Base-by-base conservation (phyloP, 2,888 invertebrate genomes). In the Dendrolimus pini region DNA sequence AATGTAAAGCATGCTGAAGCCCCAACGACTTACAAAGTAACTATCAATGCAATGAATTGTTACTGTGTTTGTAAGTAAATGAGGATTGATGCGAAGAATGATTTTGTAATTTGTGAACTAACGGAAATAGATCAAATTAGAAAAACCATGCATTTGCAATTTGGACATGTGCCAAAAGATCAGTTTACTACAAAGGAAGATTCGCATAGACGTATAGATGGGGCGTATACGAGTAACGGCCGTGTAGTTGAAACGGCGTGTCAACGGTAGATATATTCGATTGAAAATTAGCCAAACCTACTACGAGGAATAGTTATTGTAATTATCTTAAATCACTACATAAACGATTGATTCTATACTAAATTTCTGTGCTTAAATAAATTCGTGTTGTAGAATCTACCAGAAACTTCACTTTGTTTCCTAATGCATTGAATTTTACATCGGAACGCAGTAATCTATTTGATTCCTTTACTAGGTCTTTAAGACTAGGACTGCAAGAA, bases 91-190 rank as follows among this genome's bases (percentile, higher is more conserved):
- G 30, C 30, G 30, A 30, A 30, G 30, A 30, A 30, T 30, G 30
- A 6, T 47, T 47, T 47, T 47, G 9, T 47, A 47, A 9, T 47
- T 12, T 14, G 54, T 58, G 30, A 56, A 54, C 58, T 30, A 14
- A 47, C 47, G 47, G 47, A 47, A 47, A 47, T 47, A 47, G 47
- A 47, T 47, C 6, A 47, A 47, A 75, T 75, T 70, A 64, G 66
- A 73, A 72, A 77, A 72, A 69, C 67, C 67, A 72, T 66, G 55
- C 63, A 64, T 72, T 74, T 68, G 60, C 54, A 47, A 60, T 60
- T 75, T 81, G 81, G 80, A 77, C 61, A 61, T 58, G 65, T 56
- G 77, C 80, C 81, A 80, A 77, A 66, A 62, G 55, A 64, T 77
- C 67, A 52, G 56, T 63, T 63, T 62, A 65, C 65, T 61, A 58